phyloP scores from a whole-genome alignment of 2,113 vertebrate species.

The Gnathonemus echidnorhynchus region DNA sequence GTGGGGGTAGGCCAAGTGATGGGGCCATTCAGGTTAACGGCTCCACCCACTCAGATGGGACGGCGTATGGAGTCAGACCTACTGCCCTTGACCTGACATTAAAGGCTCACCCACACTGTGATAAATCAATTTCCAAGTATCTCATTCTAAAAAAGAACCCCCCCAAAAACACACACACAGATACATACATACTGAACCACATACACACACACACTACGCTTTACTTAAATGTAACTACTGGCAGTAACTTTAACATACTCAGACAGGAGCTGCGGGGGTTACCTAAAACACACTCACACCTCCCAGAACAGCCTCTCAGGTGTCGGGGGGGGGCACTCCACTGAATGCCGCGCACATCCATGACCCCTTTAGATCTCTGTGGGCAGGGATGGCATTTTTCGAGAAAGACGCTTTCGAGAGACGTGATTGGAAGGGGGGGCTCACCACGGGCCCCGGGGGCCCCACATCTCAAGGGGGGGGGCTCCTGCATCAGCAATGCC shows the following conservation, averaged over 20 bases:
- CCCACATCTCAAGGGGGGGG: not conserved
- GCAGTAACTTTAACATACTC: not conserved
- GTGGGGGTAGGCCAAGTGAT: not conserved
- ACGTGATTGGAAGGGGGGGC: not conserved
- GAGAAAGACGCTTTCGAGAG: not conserved
- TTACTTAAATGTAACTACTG: not conserved
- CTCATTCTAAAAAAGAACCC: not conserved
- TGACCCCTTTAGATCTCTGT: not conserved
- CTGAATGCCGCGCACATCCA: not conserved
- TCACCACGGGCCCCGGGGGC: not conserved
- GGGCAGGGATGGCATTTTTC: not conserved
- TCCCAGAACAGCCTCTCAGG: not conserved
- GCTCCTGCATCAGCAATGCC: not conserved
- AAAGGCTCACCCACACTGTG: not conserved
- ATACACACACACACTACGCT: not conserved
- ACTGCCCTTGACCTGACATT: not conserved
- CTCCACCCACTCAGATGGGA: not conserved
- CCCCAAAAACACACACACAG: not conserved
- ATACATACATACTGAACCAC: not conserved
- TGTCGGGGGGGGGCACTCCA: too few species aligned
- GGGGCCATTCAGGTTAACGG: not conserved
- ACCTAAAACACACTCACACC: not conserved
- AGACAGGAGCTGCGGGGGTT: not conserved
- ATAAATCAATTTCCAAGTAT: not conserved
- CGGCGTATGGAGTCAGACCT: not conserved